Conservation (phyloP, 1,140 invertebrate species). For the Pararge aegeria region DNA sequence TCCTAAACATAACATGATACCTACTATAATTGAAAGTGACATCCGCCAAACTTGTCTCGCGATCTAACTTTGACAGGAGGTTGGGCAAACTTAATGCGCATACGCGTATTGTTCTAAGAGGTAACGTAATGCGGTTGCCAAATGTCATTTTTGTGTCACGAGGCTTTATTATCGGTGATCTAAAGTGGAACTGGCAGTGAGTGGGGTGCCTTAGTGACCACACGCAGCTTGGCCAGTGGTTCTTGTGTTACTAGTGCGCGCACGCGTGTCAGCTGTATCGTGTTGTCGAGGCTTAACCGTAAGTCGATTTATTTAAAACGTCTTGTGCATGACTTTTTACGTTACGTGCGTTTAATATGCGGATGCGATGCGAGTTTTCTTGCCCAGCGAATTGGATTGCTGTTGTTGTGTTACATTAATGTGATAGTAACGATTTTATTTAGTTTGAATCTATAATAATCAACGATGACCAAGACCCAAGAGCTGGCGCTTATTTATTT, state of each 20-base stretch:
- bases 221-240: slow-evolving; percentile 40
- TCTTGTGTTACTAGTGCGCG: slow-evolving; percentile 39
- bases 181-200: slow-evolving; percentile 25
- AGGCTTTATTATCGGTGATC: slow-evolving; percentile 31
- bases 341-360: slow-evolving; percentile 1
- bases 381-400: slow-evolving; percentile 3
- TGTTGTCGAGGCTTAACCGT: slow-evolving; percentile 8
- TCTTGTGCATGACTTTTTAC: slow-evolving; percentile 2
- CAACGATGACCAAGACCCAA: no score
- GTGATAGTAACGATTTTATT: not conserved
- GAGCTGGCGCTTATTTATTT: no score
- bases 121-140: slow-evolving; percentile 36
- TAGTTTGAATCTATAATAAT: no score
- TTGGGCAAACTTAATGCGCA: slow-evolving; percentile 24
- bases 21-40: not conserved
- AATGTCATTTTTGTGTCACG: slow-evolving; percentile 41
- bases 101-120: slow-evolving; percentile 31
- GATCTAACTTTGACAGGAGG: slow-evolving; percentile 12
- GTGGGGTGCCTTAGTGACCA: slow-evolving; percentile 39
- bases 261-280: slow-evolving; percentile 37
- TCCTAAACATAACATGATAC: no score
- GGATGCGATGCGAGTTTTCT: slow-evolving; percentile 8
- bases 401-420: not conserved
- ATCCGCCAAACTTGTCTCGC: not conserved
- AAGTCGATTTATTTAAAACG: slow-evolving; percentile 11